Percentiles rank a stretch among this genome's conserved stretches.
Conservation (phyloP, 2,888 invertebrate species). For the Agrotis exclamationis region DNA sequence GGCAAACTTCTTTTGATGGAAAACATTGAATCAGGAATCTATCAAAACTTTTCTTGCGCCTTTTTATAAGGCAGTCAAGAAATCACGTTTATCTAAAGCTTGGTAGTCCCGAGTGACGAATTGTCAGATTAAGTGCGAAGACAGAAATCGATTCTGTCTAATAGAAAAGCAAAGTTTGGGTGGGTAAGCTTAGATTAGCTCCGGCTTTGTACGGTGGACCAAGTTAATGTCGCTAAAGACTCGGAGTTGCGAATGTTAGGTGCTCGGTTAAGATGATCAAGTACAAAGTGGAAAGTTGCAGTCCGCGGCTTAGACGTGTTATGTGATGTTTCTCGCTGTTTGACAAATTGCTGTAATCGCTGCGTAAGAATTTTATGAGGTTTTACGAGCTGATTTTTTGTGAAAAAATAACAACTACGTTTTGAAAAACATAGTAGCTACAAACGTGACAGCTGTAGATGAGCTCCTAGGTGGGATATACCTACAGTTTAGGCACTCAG, state of each 20-base stretch:
- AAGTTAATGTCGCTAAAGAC: conserved; percentile 73
- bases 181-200: conserved; percentile 73
- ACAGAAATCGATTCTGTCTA: conserved; percentile 67
- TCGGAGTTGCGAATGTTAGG: conserved; percentile 66
- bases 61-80: conserved; percentile 46
- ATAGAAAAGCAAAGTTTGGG: conserved; percentile 73
- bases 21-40: conserved; percentile 47
- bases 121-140: conserved; percentile 58
- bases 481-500: background rate
- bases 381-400: background rate
- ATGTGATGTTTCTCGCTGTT: conserved; percentile 20
- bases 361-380: background rate
- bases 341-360: conserved; percentile 8
- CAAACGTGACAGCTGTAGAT: background rate
- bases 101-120: conserved; percentile 49
- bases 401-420: too few species aligned
- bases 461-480: background rate
- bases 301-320: conserved; percentile 20
- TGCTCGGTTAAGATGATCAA: conserved; percentile 53
- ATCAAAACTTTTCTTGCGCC: conserved; percentile 45
- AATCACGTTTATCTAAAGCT: conserved; percentile 42
- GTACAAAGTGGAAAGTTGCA: conserved; percentile 55
- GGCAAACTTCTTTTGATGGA: conserved; percentile 38
- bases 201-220: conserved; percentile 70
- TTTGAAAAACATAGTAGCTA: background rate